Conservation (phyloP, 1,140 invertebrate species). For the Metaphire vulgaris region DNA sequence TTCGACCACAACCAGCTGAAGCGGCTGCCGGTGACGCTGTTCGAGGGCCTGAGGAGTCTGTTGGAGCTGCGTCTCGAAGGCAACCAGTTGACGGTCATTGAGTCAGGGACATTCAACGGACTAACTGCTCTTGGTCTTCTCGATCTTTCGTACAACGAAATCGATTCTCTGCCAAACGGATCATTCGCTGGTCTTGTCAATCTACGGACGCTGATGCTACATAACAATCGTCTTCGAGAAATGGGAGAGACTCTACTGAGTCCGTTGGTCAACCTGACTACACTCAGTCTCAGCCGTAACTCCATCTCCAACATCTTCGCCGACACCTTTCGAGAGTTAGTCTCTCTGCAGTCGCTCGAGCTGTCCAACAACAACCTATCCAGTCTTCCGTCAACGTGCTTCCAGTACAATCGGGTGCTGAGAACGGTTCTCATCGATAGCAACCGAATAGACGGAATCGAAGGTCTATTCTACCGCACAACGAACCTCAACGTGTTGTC, state of each 20-base stretch:
- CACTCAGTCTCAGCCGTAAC: neutral
- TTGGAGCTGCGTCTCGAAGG: neutral
- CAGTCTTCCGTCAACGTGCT: neutral
- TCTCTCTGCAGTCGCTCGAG: neutral
- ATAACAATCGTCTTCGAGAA: neutral
- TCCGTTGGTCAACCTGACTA: neutral
- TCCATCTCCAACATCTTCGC: neutral
- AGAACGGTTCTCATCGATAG: neutral
- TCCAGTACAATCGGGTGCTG: neutral
- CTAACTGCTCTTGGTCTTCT: neutral
- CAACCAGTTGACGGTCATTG: neutral
- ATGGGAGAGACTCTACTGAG: neutral
- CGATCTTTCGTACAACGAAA: neutral
- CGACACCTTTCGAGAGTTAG: neutral
- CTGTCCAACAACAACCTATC: neutral
- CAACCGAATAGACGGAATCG: neutral
- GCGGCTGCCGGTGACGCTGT: neutral
- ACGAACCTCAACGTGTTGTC: neutral
- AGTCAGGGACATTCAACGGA: neutral
- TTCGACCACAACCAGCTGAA: neutral
- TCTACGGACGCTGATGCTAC: neutral
- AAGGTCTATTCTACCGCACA: neutral
- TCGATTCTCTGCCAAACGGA: neutral
- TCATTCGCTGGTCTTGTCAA: neutral
- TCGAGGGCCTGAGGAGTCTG: neutral